A percentile compares a stretch with the other conserved stretches of the same genome.
phyloP scores from a whole-genome alignment of 2,797 vertebrate genomes.

The Tadarida brasiliensis region DNA sequence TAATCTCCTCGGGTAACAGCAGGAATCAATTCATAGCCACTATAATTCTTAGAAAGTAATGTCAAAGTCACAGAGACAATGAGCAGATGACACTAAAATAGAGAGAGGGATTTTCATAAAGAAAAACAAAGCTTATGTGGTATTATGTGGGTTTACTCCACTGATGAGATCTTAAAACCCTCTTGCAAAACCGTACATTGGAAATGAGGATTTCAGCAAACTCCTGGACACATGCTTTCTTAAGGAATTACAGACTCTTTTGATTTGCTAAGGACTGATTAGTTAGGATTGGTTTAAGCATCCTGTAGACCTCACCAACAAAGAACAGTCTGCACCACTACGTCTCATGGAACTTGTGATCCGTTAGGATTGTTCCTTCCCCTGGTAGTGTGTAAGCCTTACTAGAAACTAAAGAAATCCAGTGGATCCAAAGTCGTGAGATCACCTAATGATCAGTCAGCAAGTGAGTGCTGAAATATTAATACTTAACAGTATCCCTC shows the following conservation, averaged over 20 bases:
- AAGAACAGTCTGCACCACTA: background rate
- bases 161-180: background rate
- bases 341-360: background rate
- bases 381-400: background rate
- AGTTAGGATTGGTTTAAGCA: background rate
- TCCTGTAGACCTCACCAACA: background rate
- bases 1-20: background rate
- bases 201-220: background rate
- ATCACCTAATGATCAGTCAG: background rate
- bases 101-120: background rate
- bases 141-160: background rate
- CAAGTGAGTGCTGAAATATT: background rate
- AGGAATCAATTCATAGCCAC: background rate
- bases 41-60: background rate
- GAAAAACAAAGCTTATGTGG: background rate
- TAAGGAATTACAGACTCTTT: background rate
- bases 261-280: background rate
- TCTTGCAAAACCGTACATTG: background rate
- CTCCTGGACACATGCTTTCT: background rate
- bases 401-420: background rate
- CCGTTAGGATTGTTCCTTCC: background rate
- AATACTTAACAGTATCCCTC: background rate
- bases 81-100: background rate
- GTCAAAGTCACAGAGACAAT: background rate
- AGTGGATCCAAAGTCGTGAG: background rate